Conservation (phyloP, 2,113 vertebrate species). For the Falco punctatus region DNA sequence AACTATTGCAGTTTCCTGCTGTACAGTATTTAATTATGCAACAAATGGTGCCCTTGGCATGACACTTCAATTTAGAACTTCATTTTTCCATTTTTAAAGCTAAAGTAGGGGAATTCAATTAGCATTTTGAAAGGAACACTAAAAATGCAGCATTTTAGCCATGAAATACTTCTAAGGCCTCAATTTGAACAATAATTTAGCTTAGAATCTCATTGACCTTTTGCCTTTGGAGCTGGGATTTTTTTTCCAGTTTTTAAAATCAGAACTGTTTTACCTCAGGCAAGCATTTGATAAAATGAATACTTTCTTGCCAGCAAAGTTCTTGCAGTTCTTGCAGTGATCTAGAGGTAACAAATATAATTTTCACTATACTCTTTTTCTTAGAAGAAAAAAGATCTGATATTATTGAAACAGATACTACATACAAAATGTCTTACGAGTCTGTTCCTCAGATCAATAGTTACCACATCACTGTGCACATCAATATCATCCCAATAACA, state of each 20-base stretch:
- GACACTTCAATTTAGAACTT: constrained; percentile 69
- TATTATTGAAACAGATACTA: not conserved
- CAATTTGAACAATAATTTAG: constrained; percentile 57
- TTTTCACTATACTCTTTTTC: not conserved
- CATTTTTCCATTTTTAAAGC: constrained; percentile 74
- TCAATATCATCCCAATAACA: not conserved
- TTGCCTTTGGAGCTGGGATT: not conserved
- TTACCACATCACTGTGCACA: not conserved
- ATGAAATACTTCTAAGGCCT: constrained; percentile 43
- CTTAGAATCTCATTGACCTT: constrained; percentile 53
- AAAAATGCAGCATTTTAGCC: constrained; percentile 66
- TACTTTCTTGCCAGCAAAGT: not conserved
- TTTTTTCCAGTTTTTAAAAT: constrained; percentile 17
- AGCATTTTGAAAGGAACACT: constrained; percentile 70
- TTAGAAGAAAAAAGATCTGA: not conserved
- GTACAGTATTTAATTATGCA: constrained; percentile 71
- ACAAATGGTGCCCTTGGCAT: constrained; percentile 65
- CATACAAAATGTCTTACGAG: not conserved
- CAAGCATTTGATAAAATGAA: not conserved
- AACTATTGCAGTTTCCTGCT: constrained; percentile 65
- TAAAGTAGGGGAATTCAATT: constrained; percentile 71
- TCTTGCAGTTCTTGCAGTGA: not conserved
- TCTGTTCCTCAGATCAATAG: not conserved
- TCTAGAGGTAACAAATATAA: not conserved
- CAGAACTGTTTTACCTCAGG: not conserved